These are phyloP conservation scores for Tringa solitaria DNA, from an alignment of 2,113 vertebrate genomes.

Conservation along the genomic window DNA sequence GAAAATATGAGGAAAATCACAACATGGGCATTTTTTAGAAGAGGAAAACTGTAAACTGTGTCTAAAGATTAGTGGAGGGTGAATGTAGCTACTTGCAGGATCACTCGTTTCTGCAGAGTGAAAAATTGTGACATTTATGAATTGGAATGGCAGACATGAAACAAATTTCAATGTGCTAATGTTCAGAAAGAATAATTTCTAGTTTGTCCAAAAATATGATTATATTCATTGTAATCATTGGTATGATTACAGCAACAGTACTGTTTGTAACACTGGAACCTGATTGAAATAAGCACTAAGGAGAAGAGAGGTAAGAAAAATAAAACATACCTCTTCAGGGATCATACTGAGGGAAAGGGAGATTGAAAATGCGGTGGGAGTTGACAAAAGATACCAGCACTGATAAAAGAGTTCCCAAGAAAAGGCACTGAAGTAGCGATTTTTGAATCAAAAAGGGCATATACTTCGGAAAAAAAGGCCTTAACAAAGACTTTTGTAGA, in stretches of 20 bases:
- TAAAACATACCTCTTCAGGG: background rate
- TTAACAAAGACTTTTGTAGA: slow-evolving; percentile 20
- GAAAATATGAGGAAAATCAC: background rate
- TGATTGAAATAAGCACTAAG: background rate
- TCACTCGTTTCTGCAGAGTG: background rate
- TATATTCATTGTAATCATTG: no score
- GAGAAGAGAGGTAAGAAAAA: slow-evolving; percentile 1
- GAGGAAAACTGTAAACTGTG: background rate
- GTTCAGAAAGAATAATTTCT: background rate
- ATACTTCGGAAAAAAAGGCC: background rate
- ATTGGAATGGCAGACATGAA: background rate
- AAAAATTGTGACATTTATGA: background rate
- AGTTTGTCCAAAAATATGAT: background rate
- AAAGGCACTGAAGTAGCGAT: slow-evolving; percentile 15
- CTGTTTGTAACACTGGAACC: background rate
- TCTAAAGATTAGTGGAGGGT: background rate
- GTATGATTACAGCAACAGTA: background rate
- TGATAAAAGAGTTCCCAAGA: slow-evolving; percentile 32
- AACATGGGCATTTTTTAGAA: background rate
- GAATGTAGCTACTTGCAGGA: background rate
- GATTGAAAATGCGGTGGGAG: slow-evolving; percentile 25
- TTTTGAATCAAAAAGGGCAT: slow-evolving; percentile 6
- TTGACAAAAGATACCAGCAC: slow-evolving; percentile 34
- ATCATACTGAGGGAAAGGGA: background rate
- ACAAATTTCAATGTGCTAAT: background rate